These are phyloP conservation scores for Agonum fuliginosum DNA, from an alignment of 2,888 invertebrate species.

Conservation along the genomic window DNA sequence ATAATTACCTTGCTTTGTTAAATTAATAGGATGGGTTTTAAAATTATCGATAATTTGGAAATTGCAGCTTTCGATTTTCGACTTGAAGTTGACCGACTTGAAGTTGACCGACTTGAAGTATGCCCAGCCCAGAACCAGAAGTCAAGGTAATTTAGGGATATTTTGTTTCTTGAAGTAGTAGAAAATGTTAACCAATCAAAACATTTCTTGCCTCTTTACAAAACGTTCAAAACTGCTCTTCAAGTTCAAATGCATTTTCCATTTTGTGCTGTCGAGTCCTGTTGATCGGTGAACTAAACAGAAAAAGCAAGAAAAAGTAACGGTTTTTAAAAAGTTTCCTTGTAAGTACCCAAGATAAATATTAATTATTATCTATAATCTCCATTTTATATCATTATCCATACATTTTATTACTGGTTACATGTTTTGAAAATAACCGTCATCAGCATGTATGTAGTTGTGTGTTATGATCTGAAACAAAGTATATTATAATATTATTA, in stretches of 20 bases:
- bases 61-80: constrained; percentile 16
- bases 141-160: neutral
- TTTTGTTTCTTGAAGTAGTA: neutral
- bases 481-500: too few species aligned
- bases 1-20: neutral
- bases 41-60: constrained; percentile 28
- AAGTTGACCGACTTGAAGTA: neutral
- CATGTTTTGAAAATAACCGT: too few species aligned
- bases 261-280: neutral
- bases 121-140: too few species aligned
- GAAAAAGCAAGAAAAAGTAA: too few species aligned
- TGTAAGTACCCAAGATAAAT: constrained; percentile 6
- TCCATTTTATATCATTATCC: neutral
- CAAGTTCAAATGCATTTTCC: constrained; percentile 3
- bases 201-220: neutral
- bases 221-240: neutral
- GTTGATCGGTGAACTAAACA: too few species aligned
- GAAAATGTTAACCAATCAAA: neutral
- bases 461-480: too few species aligned
- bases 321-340: constrained; percentile 6
- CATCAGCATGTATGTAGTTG: too few species aligned
- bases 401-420: too few species aligned
- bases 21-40: neutral
- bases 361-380: neutral
- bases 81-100: constrained; percentile 9